phyloP scores from a whole-genome alignment of 2,113 vertebrate species.

The Mesocricetus auratus region DNA sequence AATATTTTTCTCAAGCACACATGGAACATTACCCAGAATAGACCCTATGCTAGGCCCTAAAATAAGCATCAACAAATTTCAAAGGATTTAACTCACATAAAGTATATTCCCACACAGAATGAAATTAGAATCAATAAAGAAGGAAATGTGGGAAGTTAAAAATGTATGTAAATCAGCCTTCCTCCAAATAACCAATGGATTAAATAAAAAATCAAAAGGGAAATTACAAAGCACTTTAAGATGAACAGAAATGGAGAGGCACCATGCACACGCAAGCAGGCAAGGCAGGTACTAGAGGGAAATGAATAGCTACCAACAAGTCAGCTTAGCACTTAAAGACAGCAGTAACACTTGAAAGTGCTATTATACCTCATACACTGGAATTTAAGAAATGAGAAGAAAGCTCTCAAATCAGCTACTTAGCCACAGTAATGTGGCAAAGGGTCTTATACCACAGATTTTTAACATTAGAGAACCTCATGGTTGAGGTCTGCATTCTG shows the following conservation, averaged over 20 bases:
- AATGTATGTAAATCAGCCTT: background rate
- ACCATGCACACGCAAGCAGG: background rate
- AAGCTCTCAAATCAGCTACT: background rate
- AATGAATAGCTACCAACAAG: background rate
- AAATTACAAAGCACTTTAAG: slow-evolving; percentile 36
- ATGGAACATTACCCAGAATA: background rate
- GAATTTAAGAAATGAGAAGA: background rate
- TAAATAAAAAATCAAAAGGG: slow-evolving; percentile 30
- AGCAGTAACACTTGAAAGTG: background rate
- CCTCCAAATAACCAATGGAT: slow-evolving; percentile 4
- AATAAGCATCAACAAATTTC: slow-evolving; percentile 52
- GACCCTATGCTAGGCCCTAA: background rate
- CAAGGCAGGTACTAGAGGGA: background rate
- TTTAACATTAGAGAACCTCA: background rate
- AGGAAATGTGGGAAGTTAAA: slow-evolving; percentile 49
- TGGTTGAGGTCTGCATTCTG: background rate
- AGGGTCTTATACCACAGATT: background rate
- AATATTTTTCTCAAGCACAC: background rate
- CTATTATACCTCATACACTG: background rate
- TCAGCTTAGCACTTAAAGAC: background rate
- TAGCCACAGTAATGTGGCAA: background rate
- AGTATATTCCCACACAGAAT: slow-evolving; percentile 20
- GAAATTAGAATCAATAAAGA: slow-evolving; percentile 31
- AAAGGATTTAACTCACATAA: slow-evolving; percentile 34
- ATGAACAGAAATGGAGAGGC: background rate